Conservation (phyloP, 1,140 invertebrate genomes). For the Drosophila varians region DNA sequence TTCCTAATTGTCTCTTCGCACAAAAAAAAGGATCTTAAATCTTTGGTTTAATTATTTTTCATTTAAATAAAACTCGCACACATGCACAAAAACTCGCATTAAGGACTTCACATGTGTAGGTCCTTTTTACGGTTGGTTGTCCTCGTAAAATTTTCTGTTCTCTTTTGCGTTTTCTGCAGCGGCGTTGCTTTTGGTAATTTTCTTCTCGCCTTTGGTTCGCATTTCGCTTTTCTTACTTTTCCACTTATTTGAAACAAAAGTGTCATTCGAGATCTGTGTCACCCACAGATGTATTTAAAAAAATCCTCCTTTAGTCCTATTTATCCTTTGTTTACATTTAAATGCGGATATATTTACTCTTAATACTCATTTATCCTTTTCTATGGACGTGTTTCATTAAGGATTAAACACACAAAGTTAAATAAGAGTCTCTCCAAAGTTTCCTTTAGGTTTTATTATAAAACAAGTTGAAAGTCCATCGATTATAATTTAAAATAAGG, state of each 20-base stretch:
- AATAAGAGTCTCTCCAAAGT: no score
- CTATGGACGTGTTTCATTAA: background rate
- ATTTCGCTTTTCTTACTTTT: conserved; percentile 41
- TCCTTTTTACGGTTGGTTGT: conserved; percentile 41
- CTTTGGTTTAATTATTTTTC: conserved; percentile 74
- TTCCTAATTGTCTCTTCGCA: conserved; percentile 75
- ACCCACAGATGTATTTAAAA: conserved; percentile 2
- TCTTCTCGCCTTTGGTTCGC: conserved; percentile 31
- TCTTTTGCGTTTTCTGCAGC: conserved; percentile 38
- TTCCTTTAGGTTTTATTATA: no score
- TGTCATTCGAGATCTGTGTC: conserved; percentile 31
- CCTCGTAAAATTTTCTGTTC: conserved; percentile 54
- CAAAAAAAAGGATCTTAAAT: conserved; percentile 54
- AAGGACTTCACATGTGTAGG: conserved; percentile 8
- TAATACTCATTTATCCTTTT: conserved; percentile 5
- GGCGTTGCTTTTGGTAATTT: conserved; percentile 54
- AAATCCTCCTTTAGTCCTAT: conserved; percentile 20
- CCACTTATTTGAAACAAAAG: conserved; percentile 54
- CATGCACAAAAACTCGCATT: conserved; percentile 15
- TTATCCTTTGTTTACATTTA: background rate
- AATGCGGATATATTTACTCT: background rate
- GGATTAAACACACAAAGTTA: background rate
- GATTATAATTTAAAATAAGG: no score
- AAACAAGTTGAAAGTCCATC: no score
- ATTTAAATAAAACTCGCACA: conserved; percentile 71